Base-by-base conservation (phyloP, 2,113 vertebrate genomes). In the Mionectes macconnelli region DNA sequence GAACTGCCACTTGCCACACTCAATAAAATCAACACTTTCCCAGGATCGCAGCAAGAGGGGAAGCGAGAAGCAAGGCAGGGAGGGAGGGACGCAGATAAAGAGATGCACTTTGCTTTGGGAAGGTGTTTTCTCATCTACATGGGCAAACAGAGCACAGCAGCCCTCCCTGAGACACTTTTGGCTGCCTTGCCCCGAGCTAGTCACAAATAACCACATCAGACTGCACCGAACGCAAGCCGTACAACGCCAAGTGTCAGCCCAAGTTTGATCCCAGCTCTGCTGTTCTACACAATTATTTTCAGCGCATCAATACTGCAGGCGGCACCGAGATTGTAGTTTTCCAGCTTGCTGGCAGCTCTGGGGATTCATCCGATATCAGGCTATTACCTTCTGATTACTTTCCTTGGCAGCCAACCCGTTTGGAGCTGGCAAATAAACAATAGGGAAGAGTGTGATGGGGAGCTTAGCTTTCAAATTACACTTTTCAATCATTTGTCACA, bases 1-100 rank as follows among this genome's bases (percentile, higher is more conserved):
- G 98, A 98, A 97, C 97, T 97, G 97, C 97, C 98, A 97, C 97
- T 98, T 98, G 98, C 98, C 98, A 95, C 97, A 97, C 97, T 97
- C 98, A 98, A 97, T 98, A 98, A 98, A 96, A 97, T 97, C 97
- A 97, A 91, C 56, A 80, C 97, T 94, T 93, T 85, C 92, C 68
- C 0, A 83, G 96, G 96, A 97, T 93, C 84, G 91, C 96, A 35
- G 96, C 82, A 17, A 77, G 57, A 59, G 88, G 68, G 76, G 44
- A 76, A 44, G 76, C 3, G 6, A 50, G 50, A 74, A 78, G 90
- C 78, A 8, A n/a, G 15, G 31, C 59, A 5, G 81, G 42, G 50
- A 68, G 91, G 78, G 66, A 91, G 84, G 78, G 87, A 39, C 10
- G 4, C 44, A 8, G 4, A 83, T 57, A 39, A 69, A 95, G 96